Conservation (phyloP, 2,888 invertebrate species). For the Acleris emargana region DNA sequence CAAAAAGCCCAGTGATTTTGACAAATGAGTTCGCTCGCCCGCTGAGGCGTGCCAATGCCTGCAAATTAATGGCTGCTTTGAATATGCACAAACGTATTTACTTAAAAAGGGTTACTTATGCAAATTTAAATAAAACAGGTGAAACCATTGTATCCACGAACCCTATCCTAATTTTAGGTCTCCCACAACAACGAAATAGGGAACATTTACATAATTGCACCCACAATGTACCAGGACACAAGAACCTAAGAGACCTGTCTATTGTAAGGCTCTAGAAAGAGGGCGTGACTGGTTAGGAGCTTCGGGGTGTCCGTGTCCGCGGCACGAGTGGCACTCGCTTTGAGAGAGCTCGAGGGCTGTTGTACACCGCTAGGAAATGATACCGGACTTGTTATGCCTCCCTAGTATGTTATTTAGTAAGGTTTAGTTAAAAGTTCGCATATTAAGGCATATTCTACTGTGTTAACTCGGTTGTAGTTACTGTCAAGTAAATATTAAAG, state of each 20-base stretch:
- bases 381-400: conserved; percentile 49
- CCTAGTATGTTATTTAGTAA: conserved; percentile 42
- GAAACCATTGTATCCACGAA: conserved; percentile 15
- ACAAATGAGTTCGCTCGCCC: conserved; percentile 41
- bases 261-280: conserved; percentile 36
- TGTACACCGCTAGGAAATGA: conserved; percentile 46
- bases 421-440: conserved; percentile 4
- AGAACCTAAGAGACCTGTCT: conserved; percentile 9
- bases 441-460: neutral
- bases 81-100: conserved; percentile 15
- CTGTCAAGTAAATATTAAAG: no score
- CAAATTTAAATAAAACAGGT: conserved; percentile 12
- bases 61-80: conserved; percentile 37
- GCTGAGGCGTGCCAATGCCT: conserved; percentile 36
- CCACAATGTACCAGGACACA: conserved; percentile 16
- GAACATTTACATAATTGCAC: conserved; percentile 5
- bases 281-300: conserved; percentile 42
- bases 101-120: conserved; percentile 14
- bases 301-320: conserved; percentile 36
- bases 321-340: conserved; percentile 42
- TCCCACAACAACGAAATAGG: neutral
- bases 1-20: conserved; percentile 43
- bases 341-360: conserved; percentile 42
- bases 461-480: no score
- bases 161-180: conserved; percentile 9